These are phyloP conservation scores for Poeciliopsis infans DNA, from an alignment of 2,797 vertebrate genomes.

Conservation along the genomic window DNA sequence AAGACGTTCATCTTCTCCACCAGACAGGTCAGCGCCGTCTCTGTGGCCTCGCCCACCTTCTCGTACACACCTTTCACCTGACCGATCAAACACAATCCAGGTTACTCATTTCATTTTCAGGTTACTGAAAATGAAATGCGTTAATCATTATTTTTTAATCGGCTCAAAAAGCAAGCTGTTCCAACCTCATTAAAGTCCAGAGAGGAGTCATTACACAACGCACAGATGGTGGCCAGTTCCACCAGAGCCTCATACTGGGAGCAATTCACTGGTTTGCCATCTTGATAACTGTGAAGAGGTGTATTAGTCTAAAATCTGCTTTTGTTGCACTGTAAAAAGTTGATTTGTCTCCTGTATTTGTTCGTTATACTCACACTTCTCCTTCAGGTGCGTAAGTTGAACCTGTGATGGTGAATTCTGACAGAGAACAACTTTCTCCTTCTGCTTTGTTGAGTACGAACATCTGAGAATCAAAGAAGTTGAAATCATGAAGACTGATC, in stretches of 20 bases:
- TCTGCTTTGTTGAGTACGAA: slow-evolving; percentile 91
- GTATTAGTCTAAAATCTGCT: not conserved
- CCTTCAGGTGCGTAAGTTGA: slow-evolving; percentile 96
- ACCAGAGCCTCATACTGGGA: slow-evolving; percentile 91
- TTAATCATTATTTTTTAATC: not conserved
- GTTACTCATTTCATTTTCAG: slow-evolving; percentile 7
- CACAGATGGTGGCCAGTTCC: slow-evolving; percentile 96
- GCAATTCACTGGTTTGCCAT: slow-evolving; percentile 85
- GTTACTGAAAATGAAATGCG: not conserved
- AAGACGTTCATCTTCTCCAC: slow-evolving; percentile 99
- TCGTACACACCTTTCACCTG: slow-evolving; percentile 95
- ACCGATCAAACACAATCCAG: not conserved
- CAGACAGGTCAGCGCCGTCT: slow-evolving; percentile 94
- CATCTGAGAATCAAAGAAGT: slow-evolving; percentile 83
- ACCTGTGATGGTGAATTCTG: slow-evolving; percentile 96
- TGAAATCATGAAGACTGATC: slow-evolving; percentile 1
- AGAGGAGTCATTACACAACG: slow-evolving; percentile 97
- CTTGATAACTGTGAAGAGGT: slow-evolving; percentile 83
- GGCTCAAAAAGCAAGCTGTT: not conserved
- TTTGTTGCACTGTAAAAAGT: not conserved
- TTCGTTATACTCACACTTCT: slow-evolving; percentile 89
- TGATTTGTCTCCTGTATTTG: not conserved
- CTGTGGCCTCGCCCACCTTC: slow-evolving; percentile 97
- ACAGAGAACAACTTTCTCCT: slow-evolving; percentile 88
- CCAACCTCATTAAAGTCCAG: slow-evolving; percentile 96